Percentiles rank a stretch among this genome's conserved stretches.
Conservation (phyloP, 2,888 invertebrate genomes). For the Brassicogethes aeneus region DNA sequence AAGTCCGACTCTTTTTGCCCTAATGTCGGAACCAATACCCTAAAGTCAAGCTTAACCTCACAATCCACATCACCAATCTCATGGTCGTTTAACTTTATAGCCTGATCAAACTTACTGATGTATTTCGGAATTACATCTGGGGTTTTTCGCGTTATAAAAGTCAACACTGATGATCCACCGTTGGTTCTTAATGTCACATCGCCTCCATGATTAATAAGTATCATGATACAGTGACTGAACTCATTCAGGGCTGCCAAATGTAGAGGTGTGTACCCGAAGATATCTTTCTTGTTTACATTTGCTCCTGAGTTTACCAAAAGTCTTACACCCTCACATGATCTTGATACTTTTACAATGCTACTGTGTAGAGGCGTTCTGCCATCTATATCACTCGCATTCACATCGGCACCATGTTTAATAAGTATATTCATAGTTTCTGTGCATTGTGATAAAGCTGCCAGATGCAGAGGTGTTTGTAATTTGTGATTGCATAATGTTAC, state of each 20-base stretch:
- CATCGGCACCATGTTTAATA: constrained; percentile 46
- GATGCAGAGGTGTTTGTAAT: constrained; percentile 75
- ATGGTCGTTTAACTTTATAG: constrained; percentile 72
- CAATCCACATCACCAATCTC: constrained; percentile 82
- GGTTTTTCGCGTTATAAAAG: constrained; percentile 75
- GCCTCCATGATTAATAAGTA: constrained; percentile 68
- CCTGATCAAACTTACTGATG: constrained; percentile 56
- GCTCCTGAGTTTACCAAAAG: constrained; percentile 57
- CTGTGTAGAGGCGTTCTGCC: constrained; percentile 73
- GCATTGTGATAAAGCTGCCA: constrained; percentile 74
- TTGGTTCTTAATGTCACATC: constrained; percentile 75
- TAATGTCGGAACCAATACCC: constrained; percentile 52
- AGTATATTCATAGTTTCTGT: constrained; percentile 66
- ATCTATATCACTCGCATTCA: constrained; percentile 55
- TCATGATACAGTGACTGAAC: constrained; percentile 64
- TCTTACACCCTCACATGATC: constrained; percentile 61
- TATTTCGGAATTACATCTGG: constrained; percentile 68
- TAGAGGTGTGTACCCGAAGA: constrained; percentile 75
- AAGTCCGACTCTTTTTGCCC: constrained; percentile 66
- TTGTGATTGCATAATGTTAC: constrained; percentile 67
- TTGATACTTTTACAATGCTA: constrained; percentile 68
- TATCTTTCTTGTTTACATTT: constrained; percentile 66
- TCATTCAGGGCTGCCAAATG: constrained; percentile 79
- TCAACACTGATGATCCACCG: constrained; percentile 70
- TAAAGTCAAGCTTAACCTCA: constrained; percentile 62